Evolutionary conservation across 2,888 invertebrate species (phyloP).

Genomic region (Biston betularia): DNA sequence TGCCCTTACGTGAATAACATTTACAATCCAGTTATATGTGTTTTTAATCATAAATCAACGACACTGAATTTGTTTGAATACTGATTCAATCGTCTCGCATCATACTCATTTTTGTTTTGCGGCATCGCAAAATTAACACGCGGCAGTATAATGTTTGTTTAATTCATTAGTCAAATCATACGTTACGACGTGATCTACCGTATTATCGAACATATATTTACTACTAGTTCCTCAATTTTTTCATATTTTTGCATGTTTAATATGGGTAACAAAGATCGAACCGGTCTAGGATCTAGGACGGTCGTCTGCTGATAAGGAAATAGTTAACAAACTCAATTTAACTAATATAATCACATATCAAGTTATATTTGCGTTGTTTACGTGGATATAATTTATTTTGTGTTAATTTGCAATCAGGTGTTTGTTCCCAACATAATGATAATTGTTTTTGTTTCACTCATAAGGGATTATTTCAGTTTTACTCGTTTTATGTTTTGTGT

Average conservation of each 20-base stretch:
- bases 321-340: neutral
- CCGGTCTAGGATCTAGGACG: constrained; percentile 12
- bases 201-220: neutral
- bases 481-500: neutral
- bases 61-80: neutral
- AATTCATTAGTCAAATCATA: neutral
- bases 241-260: constrained; percentile 3
- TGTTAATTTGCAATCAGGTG: constrained; percentile 1
- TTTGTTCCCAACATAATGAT: neutral
- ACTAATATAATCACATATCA: constrained; percentile 2
- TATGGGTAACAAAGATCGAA: constrained; percentile 8
- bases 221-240: constrained; percentile 13
- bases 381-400: neutral
- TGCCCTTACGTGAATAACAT: too few relatives aligned
- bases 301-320: constrained; percentile 17
- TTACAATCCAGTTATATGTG: neutral
- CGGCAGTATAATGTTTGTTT: neutral
- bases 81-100: neutral
- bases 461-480: neutral
- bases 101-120: neutral
- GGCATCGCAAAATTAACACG: neutral
- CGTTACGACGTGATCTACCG: neutral
- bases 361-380: constrained; percentile 5
- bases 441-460: neutral
- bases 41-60: neutral